Base-by-base conservation (phyloP, 2,888 invertebrate species). In the Scaptomyza caliginosa region DNA sequence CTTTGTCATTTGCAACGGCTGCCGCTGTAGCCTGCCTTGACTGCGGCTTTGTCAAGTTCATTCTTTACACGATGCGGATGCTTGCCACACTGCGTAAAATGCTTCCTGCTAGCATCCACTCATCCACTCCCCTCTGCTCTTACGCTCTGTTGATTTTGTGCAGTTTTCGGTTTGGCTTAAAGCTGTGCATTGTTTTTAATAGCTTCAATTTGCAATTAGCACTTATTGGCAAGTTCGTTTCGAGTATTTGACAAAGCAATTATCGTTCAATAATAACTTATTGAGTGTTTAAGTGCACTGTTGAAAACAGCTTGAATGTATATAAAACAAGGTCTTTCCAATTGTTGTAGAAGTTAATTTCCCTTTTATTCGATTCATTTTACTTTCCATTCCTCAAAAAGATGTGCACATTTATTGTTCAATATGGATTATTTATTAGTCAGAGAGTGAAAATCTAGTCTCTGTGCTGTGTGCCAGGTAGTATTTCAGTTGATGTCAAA, bases 31-130 rank as follows among this genome's bases (percentile, higher is more conserved):
- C 32, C 51, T 49, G 48, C 34, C 40, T 40, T 49, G 45, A 23
- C 65, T 67, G 65, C 52, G 69, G 69, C 40, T 60, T 46, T 67
- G 74, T 74, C 75, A 76, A 73, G 76, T 76, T 76, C 75, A 75
- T 72, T 67, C 71, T 67, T 67, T 62, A 65, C 57, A 63, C 71
- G 49, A 52, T 54, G 32, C 58, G 70, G 64, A 62, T 64, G 59
- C 51, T 28, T 30, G 48, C 36, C 45, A 52, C 43, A 49, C 23
- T 42, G 58, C 62, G 59, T 43, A 55, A 54, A 70, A 58, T 62
- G 55, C 28, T 52, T 65, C 49, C 66, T 58, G 50, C 16, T 26
- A 16, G 48, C 28, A 2, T n/a, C 0, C n/a, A 4, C 13, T 2
- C 40, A 10, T 5, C 7, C 16, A 0, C 7, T 17, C 11, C 2